Evolutionary conservation across 2,797 vertebrate species (phyloP).

Genomic region (Esox lucius): DNA sequence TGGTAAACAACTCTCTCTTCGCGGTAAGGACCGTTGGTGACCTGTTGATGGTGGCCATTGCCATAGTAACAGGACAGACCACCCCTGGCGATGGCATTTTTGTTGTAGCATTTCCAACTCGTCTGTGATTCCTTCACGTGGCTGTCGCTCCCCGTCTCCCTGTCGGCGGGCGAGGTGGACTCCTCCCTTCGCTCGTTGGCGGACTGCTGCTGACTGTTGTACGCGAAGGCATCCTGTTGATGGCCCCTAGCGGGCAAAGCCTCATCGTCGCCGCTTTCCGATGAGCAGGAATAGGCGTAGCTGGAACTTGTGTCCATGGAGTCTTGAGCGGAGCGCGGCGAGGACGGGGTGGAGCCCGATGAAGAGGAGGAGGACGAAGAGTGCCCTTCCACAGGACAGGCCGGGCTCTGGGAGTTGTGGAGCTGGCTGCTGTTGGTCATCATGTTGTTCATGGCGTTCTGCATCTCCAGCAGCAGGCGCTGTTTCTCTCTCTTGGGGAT

Average conservation of each 20-base stretch:
- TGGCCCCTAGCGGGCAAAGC: constrained; percentile 73
- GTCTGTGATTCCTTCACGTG: constrained; percentile 62
- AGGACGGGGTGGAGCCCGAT: constrained; percentile 67
- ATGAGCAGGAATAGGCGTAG: constrained; percentile 68
- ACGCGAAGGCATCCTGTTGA: constrained; percentile 81
- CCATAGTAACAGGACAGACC: constrained; percentile 53
- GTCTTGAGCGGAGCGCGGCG: constrained; percentile 67
- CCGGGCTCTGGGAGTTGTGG: constrained; percentile 63
- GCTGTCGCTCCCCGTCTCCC: constrained; percentile 46
- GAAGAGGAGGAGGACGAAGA: constrained; percentile 59
- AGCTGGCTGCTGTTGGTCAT: constrained; percentile 91
- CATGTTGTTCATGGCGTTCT: constrained; percentile 98
- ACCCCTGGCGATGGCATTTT: constrained; percentile 57
- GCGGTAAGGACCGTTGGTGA: constrained; percentile 73
- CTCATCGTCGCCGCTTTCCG: constrained; percentile 93
- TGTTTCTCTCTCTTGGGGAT: constrained; percentile 98
- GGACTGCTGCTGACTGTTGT: constrained; percentile 73
- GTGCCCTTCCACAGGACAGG: constrained; percentile 70
- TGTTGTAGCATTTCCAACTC: constrained; percentile 68
- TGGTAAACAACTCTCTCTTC: constrained; percentile 71
- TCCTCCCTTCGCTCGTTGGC: constrained; percentile 52
- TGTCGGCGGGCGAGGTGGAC: constrained; percentile 30
- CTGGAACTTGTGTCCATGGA: constrained; percentile 78
- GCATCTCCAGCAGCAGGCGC: constrained; percentile 98
- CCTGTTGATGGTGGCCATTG: constrained; percentile 47